phyloP scores from a whole-genome alignment of 2,888 invertebrate genomes.

The Tetropium fuscum region DNA sequence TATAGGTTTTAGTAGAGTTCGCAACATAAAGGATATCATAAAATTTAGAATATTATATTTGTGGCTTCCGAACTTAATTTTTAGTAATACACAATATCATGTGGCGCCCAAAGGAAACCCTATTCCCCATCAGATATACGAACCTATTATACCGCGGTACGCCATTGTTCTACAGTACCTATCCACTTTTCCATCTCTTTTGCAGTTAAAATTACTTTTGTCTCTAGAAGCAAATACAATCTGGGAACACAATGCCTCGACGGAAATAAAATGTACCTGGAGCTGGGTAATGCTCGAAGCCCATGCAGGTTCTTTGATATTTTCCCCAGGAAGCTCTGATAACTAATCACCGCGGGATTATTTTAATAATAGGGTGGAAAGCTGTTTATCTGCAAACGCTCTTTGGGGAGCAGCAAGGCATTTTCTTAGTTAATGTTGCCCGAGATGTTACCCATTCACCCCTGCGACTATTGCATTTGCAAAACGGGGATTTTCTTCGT shows the following conservation, averaged over 20 bases:
- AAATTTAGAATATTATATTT: no score
- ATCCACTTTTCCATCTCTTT: background rate
- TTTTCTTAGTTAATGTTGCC: slow-evolving; percentile 2
- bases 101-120: background rate
- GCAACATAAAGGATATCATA: no score
- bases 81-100: no score
- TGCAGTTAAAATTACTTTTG: background rate
- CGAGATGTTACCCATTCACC: slow-evolving; percentile 1
- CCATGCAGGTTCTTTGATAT: background rate
- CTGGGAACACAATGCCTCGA: background rate
- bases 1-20: no score
- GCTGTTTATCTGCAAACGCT: background rate
- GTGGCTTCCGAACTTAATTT: no score
- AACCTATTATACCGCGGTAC: background rate
- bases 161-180: background rate
- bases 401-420: background rate
- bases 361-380: slow-evolving; percentile 4
- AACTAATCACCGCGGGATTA: slow-evolving; percentile 6
- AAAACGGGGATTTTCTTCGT: background rate
- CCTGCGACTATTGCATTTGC: background rate
- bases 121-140: background rate
- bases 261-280: slow-evolving; percentile 5
- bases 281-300: background rate
- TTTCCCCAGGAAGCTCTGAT: background rate
- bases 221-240: background rate